Evolutionary conservation across 2,888 invertebrate species (phyloP).

Genomic region (Cheilosia scutellata): DNA sequence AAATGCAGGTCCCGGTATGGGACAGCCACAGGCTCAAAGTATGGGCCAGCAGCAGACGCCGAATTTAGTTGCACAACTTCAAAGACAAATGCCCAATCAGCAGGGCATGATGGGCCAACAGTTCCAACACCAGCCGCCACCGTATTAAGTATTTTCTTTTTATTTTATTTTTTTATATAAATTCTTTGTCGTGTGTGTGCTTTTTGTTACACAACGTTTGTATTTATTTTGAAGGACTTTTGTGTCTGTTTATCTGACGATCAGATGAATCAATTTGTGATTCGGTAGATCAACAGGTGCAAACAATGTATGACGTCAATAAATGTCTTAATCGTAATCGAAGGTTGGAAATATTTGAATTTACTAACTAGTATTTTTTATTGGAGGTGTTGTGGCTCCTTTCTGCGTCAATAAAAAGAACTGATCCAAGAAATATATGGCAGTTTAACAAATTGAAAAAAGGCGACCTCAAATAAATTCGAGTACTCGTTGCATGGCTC

Average conservation of each 20-base stretch:
- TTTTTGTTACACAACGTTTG: conserved; percentile 23
- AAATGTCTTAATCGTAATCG: background rate
- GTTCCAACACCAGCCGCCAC: conserved; percentile 84
- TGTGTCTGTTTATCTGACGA: conserved; percentile 18
- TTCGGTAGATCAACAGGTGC: conserved; percentile 1
- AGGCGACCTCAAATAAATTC: too few species aligned
- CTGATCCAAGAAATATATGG: too few species aligned
- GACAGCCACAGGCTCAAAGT: conserved; percentile 82
- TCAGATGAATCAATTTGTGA: background rate
- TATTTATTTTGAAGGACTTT: conserved; percentile 58
- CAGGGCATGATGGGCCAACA: conserved; percentile 82
- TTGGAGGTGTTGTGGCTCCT: too few species aligned
- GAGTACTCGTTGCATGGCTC: too few species aligned
- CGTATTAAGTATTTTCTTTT: conserved; percentile 77
- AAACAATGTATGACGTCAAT: conserved; percentile 22
- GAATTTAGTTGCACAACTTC: conserved; percentile 88
- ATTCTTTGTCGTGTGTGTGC: conserved; percentile 17
- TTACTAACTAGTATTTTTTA: too few species aligned
- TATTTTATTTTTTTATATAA: background rate
- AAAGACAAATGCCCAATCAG: conserved; percentile 86
- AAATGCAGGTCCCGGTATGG: conserved; percentile 79
- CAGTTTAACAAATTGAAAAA: too few species aligned
- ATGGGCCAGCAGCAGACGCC: conserved; percentile 86
- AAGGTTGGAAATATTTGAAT: background rate
- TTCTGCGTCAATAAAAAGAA: too few species aligned